Evolutionary conservation across 2,888 invertebrate species (phyloP), one percentile per base, ranked within the genome.

Genomic region (Drosophila sordidula): DNA sequence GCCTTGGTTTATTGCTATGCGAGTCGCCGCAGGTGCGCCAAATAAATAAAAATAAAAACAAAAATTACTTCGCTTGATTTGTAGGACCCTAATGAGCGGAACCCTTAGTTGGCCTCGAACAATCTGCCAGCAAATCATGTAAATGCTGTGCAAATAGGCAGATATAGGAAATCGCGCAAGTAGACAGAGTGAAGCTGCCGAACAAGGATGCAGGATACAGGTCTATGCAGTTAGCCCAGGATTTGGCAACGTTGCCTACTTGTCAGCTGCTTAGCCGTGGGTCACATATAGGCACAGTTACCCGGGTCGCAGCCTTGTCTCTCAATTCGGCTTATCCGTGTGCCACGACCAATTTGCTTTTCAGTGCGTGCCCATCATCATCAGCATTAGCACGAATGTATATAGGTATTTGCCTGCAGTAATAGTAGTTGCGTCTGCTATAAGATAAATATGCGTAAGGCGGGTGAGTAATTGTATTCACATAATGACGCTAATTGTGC

Each of bases 361-460:
- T 80, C 65, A 69, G 78, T 84, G 87, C 85, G 85, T 85, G 89
- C 74, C 82, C 89, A 85, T 85, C 87, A 85, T 89, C 85, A 85
- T 85, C 89, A 85, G 89, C 87, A 85, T 85, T 85, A 89, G 81
- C 65, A 54, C 61, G 68, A 66, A 64, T 62, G 47, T 46, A 45
- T 58, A 44, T 42, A 51, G 42, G 36, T 51, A 50, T 38, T 72
- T 62, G 65, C 50, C 57, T 25, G 42, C 39, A 36, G 55, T 29
- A 18, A 25, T 54, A 41, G 61, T 57, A 14, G 45, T 32, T 68
- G 64, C 64, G 72, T 68, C 71, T 78, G 66, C 66, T 74, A 62
- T 73, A 78, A 75, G 70, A 86, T 65, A 86, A 78, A 83, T 70
- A 80, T 58, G 41, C 57, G 54, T 44, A 38, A 41, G 57, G 50